A percentile compares a stretch with the other conserved stretches of the same genome.
phyloP scores from a whole-genome alignment of 2,888 invertebrate genomes.

The Girardia tigrina region DNA sequence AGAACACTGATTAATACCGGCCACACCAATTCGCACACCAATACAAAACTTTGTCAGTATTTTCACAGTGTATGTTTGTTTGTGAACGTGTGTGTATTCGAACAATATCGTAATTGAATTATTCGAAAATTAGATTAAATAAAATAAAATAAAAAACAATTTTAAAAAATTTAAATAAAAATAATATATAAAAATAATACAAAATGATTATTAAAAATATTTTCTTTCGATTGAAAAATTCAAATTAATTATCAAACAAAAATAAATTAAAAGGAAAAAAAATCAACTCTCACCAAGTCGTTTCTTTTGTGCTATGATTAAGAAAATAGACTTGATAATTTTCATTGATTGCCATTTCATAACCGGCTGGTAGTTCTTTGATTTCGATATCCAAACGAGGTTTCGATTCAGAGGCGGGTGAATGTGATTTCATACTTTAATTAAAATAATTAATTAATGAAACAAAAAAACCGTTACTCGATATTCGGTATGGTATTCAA shows the following conservation, averaged over 20 bases:
- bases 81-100: background rate
- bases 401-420: background rate
- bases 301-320: background rate
- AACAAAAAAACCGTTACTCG: background rate
- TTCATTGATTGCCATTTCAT: slow-evolving; percentile 27
- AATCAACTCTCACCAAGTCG: slow-evolving; percentile 8
- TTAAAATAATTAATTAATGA: background rate
- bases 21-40: no score
- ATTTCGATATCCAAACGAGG: background rate
- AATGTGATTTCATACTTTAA: background rate
- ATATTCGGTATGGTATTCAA: background rate
- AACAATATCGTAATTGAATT: background rate
- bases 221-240: background rate
- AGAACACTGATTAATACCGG: background rate
- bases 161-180: background rate
- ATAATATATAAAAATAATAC: background rate
- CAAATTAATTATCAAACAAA: background rate
- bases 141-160: background rate
- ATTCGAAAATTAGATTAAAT: background rate
- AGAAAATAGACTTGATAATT: slow-evolving; percentile 25
- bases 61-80: no score
- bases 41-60: no score
- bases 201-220: background rate
- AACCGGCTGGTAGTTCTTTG: slow-evolving; percentile 17
- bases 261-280: background rate